These are phyloP conservation scores for Aleadryas rufinucha DNA, from an alignment of 2,113 vertebrate genomes.

Conservation along the genomic window DNA sequence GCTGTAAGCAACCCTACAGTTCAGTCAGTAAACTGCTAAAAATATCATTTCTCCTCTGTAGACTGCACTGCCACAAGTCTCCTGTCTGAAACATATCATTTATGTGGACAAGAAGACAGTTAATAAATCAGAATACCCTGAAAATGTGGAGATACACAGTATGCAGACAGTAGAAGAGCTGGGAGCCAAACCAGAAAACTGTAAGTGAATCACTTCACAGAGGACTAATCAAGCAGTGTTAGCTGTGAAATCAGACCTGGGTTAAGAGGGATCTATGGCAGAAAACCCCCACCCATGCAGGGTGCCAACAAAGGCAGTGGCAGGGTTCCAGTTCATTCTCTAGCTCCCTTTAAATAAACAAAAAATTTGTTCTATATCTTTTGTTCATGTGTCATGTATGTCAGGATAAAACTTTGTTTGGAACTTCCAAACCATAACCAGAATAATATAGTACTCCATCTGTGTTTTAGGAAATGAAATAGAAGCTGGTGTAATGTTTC, in stretches of 20 bases:
- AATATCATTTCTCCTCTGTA: constrained; percentile 49
- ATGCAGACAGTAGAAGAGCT: constrained; percentile 87
- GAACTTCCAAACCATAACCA: not conserved
- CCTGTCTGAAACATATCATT: constrained; percentile 86
- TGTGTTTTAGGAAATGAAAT: not conserved
- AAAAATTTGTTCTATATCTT: not conserved
- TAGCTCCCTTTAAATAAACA: not conserved
- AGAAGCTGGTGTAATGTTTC: not conserved
- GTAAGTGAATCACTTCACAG: constrained; percentile 74
- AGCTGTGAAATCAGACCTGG: not conserved
- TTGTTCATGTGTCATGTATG: not conserved
- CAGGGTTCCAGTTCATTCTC: not conserved
- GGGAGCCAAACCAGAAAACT: constrained; percentile 86
- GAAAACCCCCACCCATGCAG: not conserved
- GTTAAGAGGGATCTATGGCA: not conserved
- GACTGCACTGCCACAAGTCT: constrained; percentile 79
- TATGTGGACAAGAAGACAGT: constrained; percentile 86
- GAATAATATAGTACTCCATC: not conserved
- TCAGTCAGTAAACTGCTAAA: not conserved
- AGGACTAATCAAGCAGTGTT: not conserved
- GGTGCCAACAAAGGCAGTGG: not conserved
- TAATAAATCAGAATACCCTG: constrained; percentile 82
- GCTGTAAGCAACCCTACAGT: not conserved
- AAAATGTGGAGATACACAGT: constrained; percentile 82
- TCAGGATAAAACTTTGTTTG: not conserved